phyloP scores from a whole-genome alignment of 2,888 invertebrate genomes.

The Parnassius apollo region DNA sequence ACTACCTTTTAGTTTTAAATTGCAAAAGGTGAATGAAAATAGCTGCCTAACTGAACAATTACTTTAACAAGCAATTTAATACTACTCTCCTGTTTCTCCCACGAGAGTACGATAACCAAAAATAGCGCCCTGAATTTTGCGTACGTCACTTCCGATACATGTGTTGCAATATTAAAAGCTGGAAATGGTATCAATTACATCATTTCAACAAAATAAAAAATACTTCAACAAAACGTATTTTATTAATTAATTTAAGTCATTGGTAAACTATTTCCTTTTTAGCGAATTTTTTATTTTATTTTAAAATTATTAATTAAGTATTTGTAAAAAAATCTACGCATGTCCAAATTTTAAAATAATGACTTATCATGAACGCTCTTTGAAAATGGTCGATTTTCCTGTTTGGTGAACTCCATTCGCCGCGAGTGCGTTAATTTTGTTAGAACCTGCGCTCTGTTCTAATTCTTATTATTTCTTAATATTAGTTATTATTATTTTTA shows the following conservation, averaged over 20 bases:
- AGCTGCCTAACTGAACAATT: constrained; percentile 56
- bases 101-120: constrained; percentile 53
- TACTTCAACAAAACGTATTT: not conserved
- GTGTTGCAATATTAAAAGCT: constrained; percentile 46
- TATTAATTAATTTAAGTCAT: not conserved
- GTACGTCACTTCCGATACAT: constrained; percentile 61
- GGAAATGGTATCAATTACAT: constrained; percentile 13
- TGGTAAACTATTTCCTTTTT: not conserved
- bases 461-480: constrained; percentile 69
- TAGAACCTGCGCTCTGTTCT: constrained; percentile 64
- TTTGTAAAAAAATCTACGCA: not conserved
- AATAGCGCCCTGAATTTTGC: constrained; percentile 66
- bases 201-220: constrained; percentile 13
- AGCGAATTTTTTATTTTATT: not conserved
- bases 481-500: constrained; percentile 74
- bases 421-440: constrained; percentile 71
- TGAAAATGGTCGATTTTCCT: constrained; percentile 79
- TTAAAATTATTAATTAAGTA: not conserved
- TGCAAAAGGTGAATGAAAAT: constrained; percentile 77
- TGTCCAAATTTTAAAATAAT: constrained; percentile 27
- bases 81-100: no score
- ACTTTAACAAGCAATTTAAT: constrained; percentile 30
- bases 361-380: constrained; percentile 57
- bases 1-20: constrained; percentile 59
- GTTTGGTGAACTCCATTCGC: constrained; percentile 76